These are phyloP conservation scores for Drosophila malerkotliana DNA, from an alignment of 1,140 invertebrate species.

Conservation along the genomic window DNA sequence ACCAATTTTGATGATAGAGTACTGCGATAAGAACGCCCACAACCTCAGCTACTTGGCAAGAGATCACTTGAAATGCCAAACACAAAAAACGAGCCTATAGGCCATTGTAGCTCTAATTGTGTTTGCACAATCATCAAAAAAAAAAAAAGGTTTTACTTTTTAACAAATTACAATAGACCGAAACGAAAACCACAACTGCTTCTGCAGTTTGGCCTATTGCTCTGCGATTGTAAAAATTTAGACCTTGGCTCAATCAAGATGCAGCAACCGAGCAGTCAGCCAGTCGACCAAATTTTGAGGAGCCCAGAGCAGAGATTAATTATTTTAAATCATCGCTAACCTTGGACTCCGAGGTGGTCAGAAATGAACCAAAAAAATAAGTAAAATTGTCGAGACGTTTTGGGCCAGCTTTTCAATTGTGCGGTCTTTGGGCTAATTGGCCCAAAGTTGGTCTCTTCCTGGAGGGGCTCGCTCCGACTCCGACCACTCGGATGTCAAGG, in stretches of 20 bases:
- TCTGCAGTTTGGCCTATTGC: conserved; percentile 48
- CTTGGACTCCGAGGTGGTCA: conserved; percentile 43
- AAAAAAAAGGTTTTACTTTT: conserved; percentile 66
- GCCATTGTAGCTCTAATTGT: conserved; percentile 41
- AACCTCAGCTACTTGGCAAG: neutral
- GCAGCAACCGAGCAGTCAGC: conserved; percentile 24
- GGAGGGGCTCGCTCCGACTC: conserved; percentile 44
- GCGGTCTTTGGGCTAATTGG: conserved; percentile 59
- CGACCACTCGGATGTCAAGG: conserved; percentile 56
- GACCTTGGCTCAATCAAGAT: conserved; percentile 67
- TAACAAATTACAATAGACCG: conserved; percentile 56
- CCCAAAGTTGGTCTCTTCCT: conserved; percentile 50
- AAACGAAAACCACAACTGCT: conserved; percentile 49
- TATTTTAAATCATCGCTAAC: conserved; percentile 65
- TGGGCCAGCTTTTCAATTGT: conserved; percentile 39
- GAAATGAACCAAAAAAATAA: conserved; percentile 7
- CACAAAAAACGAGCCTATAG: conserved; percentile 36
- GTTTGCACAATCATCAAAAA: conserved; percentile 55
- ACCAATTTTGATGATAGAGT: conserved; percentile 18
- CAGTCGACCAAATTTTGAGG: conserved; percentile 13
- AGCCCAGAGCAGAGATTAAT: conserved; percentile 61
- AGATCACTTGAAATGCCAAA: conserved; percentile 50
- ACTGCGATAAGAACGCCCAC: conserved; percentile 54
- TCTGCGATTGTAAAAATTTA: conserved; percentile 41
- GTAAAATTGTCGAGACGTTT: conserved; percentile 25